phyloP scores from a whole-genome alignment of 1,140 invertebrate genomes.

The Andrena cerasifolii region DNA sequence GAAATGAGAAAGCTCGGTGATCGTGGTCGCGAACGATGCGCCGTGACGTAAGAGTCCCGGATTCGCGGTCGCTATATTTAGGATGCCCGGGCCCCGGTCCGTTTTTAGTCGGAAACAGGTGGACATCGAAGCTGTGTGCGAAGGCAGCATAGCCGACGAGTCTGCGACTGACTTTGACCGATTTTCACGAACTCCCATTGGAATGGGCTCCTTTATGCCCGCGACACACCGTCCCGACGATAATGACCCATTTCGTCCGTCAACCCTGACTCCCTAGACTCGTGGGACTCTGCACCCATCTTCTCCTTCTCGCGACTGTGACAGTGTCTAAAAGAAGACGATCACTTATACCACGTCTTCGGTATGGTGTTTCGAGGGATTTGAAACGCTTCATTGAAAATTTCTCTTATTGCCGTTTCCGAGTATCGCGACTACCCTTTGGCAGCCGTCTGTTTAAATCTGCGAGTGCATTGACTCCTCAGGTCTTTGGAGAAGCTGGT shows the following conservation, averaged over 20 bases:
- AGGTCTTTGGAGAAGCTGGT: too few relatives aligned
- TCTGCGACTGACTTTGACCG: slow-evolving; percentile 79
- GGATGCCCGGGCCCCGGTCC: slow-evolving; percentile 76
- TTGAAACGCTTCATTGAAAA: too few relatives aligned
- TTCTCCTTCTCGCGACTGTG: not conserved
- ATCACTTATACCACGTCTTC: too few relatives aligned
- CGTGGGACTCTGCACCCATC: not conserved
- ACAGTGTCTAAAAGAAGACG: too few relatives aligned
- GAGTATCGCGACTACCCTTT: too few relatives aligned
- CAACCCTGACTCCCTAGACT: not conserved
- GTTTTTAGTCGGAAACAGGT: slow-evolving; percentile 82
- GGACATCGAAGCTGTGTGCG: slow-evolving; percentile 66
- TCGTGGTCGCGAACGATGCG: slow-evolving; percentile 50
- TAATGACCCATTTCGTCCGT: slow-evolving; percentile 52
- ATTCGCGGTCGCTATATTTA: slow-evolving; percentile 80
- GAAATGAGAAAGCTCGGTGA: slow-evolving; percentile 50
- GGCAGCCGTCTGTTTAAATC: too few relatives aligned
- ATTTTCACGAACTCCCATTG: slow-evolving; percentile 71
- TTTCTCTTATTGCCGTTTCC: too few relatives aligned
- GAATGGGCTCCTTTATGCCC: slow-evolving; percentile 39
- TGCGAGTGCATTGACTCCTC: too few relatives aligned
- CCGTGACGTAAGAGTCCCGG: slow-evolving; percentile 69
- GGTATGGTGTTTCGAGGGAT: too few relatives aligned
- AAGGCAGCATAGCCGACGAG: slow-evolving; percentile 65
- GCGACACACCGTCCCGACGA: slow-evolving; percentile 33